Evolutionary conservation across 2,888 invertebrate genomes (phyloP), one percentile per base, ranked within the genome.

Genomic region (Pomacea canaliculata): DNA sequence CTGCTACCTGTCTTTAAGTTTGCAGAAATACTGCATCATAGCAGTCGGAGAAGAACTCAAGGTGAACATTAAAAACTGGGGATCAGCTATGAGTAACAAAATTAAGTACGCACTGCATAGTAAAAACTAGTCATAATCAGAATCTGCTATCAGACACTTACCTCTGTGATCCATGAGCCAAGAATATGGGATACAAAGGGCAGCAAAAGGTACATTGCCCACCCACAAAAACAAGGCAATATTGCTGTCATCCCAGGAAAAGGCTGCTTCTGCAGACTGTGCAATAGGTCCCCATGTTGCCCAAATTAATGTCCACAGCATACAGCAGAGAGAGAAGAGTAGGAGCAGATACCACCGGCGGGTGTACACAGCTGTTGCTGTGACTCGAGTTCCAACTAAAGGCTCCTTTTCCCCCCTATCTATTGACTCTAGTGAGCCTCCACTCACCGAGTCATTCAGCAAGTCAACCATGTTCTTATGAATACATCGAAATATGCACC

Each of bases 111-210:
- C 5, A 37, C 37, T 37, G 37, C 5, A 37, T 37, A 37, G 37
- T 37, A 37, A 37, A 37, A 37, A 37, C 37, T 37, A 37, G 5
- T 37, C 37, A 37, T 37, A 37, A 37, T 37, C 37, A 37, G 37
- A 37, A 37, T 37, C 5, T 37, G 37, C 37, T 37, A 1, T 37
- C 37, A 37, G 37, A 37, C 37, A 37, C 74, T 70, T 46, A 82
- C 83, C 83, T 79, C 75, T 81, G 18, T 76, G 76, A 37, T 83
- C 83, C 78, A 83, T 76, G 16, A 83, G 68, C 79, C 82, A 83
- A 27, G 82, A 73, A 60, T 79, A 72, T 7, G 80, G 76, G 27
- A 81, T 76, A 63, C 78, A 80, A 37, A 68, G 63, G 27, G 81
- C 23, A 19, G 79, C 63, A 62, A 78, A 79, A 0, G 81, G 71